Percentiles rank a stretch among this genome's conserved stretches.
phyloP scores from a whole-genome alignment of 2,797 vertebrate species.

The Halcyon chelicuti region DNA sequence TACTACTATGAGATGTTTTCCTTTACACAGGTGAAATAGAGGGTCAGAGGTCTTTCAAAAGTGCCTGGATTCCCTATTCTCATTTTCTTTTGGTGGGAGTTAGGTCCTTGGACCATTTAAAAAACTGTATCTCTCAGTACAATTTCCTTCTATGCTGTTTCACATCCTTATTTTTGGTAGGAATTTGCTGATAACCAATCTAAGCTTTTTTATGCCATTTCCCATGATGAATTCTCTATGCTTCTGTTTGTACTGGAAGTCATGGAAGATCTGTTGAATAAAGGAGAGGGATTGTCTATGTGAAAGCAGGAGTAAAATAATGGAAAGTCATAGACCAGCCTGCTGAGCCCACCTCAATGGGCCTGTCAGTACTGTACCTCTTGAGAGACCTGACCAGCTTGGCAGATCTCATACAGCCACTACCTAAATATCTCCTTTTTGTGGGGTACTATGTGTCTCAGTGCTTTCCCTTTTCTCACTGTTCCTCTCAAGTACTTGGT shows the following conservation, averaged over 20 bases:
- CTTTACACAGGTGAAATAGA: background rate
- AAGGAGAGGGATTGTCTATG: background rate
- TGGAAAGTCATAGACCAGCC: background rate
- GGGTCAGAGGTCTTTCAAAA: background rate
- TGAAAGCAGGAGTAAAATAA: background rate
- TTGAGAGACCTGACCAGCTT: background rate
- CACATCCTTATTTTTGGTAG: background rate
- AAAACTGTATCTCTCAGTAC: background rate
- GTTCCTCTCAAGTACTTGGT: background rate
- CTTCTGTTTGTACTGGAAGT: background rate
- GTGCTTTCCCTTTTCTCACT: background rate
- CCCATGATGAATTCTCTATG: background rate
- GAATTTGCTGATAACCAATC: background rate
- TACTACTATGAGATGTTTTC: background rate
- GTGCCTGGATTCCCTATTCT: background rate
- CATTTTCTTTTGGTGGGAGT: background rate
- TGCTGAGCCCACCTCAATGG: background rate
- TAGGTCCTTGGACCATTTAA: background rate
- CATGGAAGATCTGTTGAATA: background rate
- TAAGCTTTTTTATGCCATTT: background rate
- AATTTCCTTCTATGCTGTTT: background rate
- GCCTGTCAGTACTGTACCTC: background rate
- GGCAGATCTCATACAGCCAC: background rate
- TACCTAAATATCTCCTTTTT: background rate
- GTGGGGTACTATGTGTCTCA: background rate